phyloP scores from a whole-genome alignment of 2,888 invertebrate genomes.

The Ceriagrion tenellum region DNA sequence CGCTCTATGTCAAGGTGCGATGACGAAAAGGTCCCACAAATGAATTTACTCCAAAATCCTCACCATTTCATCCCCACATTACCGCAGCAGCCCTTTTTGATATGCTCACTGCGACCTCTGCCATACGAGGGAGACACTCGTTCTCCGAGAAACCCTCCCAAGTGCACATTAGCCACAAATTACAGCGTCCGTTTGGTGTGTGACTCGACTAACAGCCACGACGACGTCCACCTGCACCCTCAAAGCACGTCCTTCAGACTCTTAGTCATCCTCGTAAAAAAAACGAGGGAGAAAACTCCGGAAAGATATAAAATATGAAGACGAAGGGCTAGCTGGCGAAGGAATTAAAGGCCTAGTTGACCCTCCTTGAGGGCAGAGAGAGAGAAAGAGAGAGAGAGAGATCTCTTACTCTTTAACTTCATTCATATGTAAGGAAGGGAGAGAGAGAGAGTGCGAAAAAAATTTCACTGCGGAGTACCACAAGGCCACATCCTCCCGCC shows the following conservation, averaged over 20 bases:
- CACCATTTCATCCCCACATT: background rate
- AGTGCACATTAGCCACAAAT: constrained; percentile 11
- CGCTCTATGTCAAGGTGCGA: too few relatives aligned
- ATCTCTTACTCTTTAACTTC: background rate
- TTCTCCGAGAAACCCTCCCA: background rate
- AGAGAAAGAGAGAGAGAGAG: background rate
- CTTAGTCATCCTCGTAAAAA: background rate
- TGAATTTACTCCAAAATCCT: background rate
- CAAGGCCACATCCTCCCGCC: constrained; percentile 5
- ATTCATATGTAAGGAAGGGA: constrained; percentile 37
- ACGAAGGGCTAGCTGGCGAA: background rate
- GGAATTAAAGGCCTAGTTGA: constrained; percentile 19
- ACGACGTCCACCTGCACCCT: background rate
- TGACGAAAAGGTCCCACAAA: too few relatives aligned
- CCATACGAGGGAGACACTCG: background rate
- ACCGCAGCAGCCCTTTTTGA: background rate
- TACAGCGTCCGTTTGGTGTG: background rate
- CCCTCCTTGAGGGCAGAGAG: background rate
- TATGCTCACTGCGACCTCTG: background rate
- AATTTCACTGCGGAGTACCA: background rate
- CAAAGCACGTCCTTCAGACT: background rate
- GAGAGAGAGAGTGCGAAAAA: constrained; percentile 25
- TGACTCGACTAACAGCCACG: background rate
- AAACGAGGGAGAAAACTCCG: background rate
- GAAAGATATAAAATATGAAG: background rate